These are phyloP conservation scores for Orthosia cruda DNA, from an alignment of 2,888 invertebrate species.

Conservation along the genomic window DNA sequence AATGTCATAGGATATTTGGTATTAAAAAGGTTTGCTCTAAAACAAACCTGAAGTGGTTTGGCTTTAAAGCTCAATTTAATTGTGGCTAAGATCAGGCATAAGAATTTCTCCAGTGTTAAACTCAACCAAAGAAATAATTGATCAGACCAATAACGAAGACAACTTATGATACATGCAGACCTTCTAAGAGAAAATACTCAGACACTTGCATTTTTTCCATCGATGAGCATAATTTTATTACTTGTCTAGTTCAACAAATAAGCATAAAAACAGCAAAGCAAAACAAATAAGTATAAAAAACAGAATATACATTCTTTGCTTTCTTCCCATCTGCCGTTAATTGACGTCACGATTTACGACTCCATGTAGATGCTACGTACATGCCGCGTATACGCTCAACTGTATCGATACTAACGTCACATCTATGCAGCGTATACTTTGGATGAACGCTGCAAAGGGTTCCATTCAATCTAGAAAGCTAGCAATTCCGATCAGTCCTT, in stretches of 20 bases:
- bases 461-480: conserved; percentile 27
- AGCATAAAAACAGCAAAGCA: neutral
- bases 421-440: neutral
- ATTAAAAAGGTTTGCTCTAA: neutral
- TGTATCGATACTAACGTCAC: neutral
- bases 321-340: neutral
- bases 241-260: neutral
- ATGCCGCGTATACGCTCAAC: neutral
- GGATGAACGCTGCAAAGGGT: neutral
- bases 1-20: neutral
- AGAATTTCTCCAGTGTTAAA: neutral
- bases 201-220: neutral
- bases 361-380: neutral
- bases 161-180: neutral
- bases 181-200: neutral
- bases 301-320: too few relatives aligned
- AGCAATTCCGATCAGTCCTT: conserved; percentile 12
- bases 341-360: neutral
- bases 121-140: neutral
- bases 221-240: too few relatives aligned
- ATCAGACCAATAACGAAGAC: too few relatives aligned
- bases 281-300: too few relatives aligned
- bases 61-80: neutral
- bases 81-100: neutral
- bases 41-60: neutral